phyloP scores from a whole-genome alignment of 2,888 invertebrate species.

The Orthosia gothica region DNA sequence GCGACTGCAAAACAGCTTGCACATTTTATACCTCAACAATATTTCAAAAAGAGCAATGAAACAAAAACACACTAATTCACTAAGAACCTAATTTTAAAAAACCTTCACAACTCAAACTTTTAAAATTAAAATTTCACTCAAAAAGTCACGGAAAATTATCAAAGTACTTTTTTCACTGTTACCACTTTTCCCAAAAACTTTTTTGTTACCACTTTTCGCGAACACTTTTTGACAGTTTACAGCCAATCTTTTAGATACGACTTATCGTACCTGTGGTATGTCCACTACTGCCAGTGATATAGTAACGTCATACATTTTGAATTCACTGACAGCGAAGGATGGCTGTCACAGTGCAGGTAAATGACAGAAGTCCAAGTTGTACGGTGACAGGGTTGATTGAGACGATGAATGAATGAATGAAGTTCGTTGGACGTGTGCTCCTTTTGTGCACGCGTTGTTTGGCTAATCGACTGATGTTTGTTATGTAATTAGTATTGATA shows the following conservation, averaged over 20 bases:
- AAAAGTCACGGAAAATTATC: background rate
- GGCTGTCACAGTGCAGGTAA: slow-evolving; percentile 41
- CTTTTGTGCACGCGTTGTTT: slow-evolving; percentile 2
- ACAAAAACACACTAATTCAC: slow-evolving; percentile 8
- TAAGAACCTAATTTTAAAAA: background rate
- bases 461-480: background rate
- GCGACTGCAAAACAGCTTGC: background rate
- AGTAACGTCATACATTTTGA: slow-evolving; percentile 63
- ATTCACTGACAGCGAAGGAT: slow-evolving; percentile 49
- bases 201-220: slow-evolving; percentile 26
- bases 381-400: background rate
- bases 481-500: slow-evolving; percentile 3
- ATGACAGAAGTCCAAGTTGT: slow-evolving; percentile 51
- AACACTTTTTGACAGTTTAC: slow-evolving; percentile 20
- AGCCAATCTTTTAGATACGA: slow-evolving; percentile 49
- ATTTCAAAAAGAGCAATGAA: slow-evolving; percentile 14
- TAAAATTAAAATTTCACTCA: slow-evolving; percentile 14
- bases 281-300: slow-evolving; percentile 65
- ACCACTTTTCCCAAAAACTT: slow-evolving; percentile 23
- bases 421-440: background rate
- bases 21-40: background rate
- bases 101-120: background rate
- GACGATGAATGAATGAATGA: slow-evolving; percentile 38
- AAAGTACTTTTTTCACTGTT: slow-evolving; percentile 13
- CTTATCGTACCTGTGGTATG: slow-evolving; percentile 66